These are phyloP conservation scores for Carabus problematicus DNA, from an alignment of 2,888 invertebrate species.

Conservation along the genomic window DNA sequence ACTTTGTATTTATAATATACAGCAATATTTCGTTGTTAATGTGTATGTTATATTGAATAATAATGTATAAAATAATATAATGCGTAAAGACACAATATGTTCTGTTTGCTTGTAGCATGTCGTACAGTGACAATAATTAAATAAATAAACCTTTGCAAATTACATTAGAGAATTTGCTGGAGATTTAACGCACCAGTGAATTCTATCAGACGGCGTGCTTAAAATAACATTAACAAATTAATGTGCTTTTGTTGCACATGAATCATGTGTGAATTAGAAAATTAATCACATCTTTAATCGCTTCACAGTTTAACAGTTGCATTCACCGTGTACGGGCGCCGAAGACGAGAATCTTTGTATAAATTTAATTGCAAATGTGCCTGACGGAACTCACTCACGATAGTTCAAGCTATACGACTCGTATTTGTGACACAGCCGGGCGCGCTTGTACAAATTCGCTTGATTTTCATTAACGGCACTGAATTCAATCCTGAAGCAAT, in stretches of 20 bases:
- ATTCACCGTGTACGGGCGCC: slow-evolving; percentile 7
- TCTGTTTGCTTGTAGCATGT: too few relatives aligned
- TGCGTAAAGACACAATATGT: too few relatives aligned
- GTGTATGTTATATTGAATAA: too few relatives aligned
- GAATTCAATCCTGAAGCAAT: too few relatives aligned
- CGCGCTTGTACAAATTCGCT: slow-evolving; percentile 8
- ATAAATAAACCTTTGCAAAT: too few relatives aligned
- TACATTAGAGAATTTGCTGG: too few relatives aligned
- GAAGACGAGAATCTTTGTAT: slow-evolving; percentile 24
- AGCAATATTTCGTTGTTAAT: too few relatives aligned
- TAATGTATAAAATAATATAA: too few relatives aligned
- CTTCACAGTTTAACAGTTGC: slow-evolving; percentile 19
- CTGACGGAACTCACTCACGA: slow-evolving; percentile 6
- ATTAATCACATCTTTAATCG: slow-evolving; percentile 34
- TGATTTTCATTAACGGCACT: slow-evolving; percentile 27
- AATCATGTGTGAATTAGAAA: slow-evolving; percentile 39
- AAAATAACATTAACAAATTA: slow-evolving; percentile 29
- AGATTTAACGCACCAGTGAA: too few relatives aligned
- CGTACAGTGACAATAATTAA: too few relatives aligned
- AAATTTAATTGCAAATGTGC: slow-evolving; percentile 35
- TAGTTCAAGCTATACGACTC: not conserved
- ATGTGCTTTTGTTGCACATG: slow-evolving; percentile 21
- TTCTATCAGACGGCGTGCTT: not conserved
- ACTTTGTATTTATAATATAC: too few relatives aligned
- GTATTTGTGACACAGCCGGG: not conserved